Evolutionary conservation across 92 coral and sea anemone genomes (phyloP), one percentile per base, ranked within the genome.

Genomic region (Actinernus sp.): DNA sequence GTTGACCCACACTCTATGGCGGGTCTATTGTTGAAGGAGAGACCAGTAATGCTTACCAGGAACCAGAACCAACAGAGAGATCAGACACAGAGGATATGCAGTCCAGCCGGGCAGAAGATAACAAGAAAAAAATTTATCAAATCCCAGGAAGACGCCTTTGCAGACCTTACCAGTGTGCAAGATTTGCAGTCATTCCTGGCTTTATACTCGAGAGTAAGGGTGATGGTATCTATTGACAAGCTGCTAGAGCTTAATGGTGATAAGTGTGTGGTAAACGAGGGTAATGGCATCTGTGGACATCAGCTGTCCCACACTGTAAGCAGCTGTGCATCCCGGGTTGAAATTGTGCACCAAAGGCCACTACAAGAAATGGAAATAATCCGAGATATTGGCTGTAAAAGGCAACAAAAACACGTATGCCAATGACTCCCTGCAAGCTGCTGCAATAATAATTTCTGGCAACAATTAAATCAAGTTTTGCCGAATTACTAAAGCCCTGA

Each of bases 401-500:
- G 25, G 61, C n/a, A 11, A 45, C 12, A 2, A 30, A 14, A 63
- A 55, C 21, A 28, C 45, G 8, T 70, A 41, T 44, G 8, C 47
- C 13, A 51, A 44, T 53, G 74, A 71, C 40, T 31, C 25, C 29
- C 4, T 63, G 37, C 52, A 40, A 1, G 56, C 78, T n/a, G 29
- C 49, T 6, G 54, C 87, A 5, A 29, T 80, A 10, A n/a, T 68
- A 10, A 25, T 68, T 12, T 54, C 87, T n/a, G n/a, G n/a, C n/a
- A n/a, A n/a, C n/a, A n/a, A n/a, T n/a, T n/a, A n/a, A n/a, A n/a
- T n/a, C n/a, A n/a, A n/a, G n/a, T n/a, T n/a, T n/a, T n/a, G n/a
- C n/a, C n/a, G n/a, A n/a, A n/a, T n/a, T n/a, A n/a, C 55, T 5
- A 58, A 79, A 46, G 79, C 63, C 2, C 25, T 79, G 22, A 68